Evolutionary conservation across 1,140 invertebrate genomes (phyloP), one percentile per base, ranked within the genome.

Genomic region (Euwallacea fornicatus): DNA sequence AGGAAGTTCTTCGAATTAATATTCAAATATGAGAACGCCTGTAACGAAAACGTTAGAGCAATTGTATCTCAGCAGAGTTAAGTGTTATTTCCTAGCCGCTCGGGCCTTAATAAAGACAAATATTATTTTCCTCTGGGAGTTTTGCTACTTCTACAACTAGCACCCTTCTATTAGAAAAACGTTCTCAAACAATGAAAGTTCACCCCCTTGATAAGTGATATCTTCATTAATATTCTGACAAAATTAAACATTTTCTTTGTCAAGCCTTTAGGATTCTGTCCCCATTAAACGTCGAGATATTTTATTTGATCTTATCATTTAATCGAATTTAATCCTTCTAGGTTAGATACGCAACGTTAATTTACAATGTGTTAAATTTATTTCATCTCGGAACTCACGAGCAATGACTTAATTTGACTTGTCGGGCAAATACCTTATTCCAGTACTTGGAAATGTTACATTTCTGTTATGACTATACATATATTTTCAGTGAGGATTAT

Each of bases 241-340:
- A 65, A 65, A 55, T 65, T 65, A 65, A 65, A 15, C 10, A 47
- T 46, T 55, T 65, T 65, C 63, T 13, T 65, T n/a, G 47, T 65
- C 46, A 55, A 42, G 47, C 50, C 33, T 47, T 59, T 44, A 44
- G 55, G 66, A 61, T 47, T 53, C 41, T 21, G 44, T 10, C 13
- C 61, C 66, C 66, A 42, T 68, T 68, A 68, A 43, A 47, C 10
- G 44, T 2, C 11, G 11, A 60, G 42, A 68, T 68, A 68, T 68
- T 68, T 68, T 68, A 68, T 68, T 67, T 67, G 65, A 67, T 67
- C 43, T 60, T 68, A 68, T 68, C 66, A 60, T 68, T 68, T 68
- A 50, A 68, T 68, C 66, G 55, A 68, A 61, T 68, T 68, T 44
- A 60, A 68, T 43, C 56, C 61, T 33, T 33, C 21, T 68, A 60